Conservation (phyloP, 1,140 invertebrate genomes). For the Eupristina koningsbergeri region DNA sequence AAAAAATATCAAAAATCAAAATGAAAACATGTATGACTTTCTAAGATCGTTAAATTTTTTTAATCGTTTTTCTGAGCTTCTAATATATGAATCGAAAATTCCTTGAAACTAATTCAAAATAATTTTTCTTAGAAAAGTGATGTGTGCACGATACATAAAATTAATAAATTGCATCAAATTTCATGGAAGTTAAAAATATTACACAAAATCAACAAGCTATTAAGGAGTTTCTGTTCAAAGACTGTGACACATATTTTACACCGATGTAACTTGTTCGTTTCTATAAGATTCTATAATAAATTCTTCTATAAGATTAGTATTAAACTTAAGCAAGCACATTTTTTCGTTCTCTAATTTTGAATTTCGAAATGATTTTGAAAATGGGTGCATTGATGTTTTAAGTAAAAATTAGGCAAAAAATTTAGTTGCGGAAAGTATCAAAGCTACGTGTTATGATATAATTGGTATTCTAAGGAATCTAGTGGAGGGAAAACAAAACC, state of each 20-base stretch:
- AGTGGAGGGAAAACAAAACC: background rate
- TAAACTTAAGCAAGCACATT: background rate
- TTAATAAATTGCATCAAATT: background rate
- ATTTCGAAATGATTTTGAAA: too few species aligned
- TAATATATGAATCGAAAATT: background rate
- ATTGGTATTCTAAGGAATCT: background rate
- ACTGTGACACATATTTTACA: background rate
- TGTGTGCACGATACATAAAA: background rate
- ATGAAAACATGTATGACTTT: background rate
- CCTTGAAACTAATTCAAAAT: background rate
- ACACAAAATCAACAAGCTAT: background rate
- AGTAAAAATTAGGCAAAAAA: background rate
- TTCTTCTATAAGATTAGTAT: too few species aligned
- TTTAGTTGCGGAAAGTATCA: background rate
- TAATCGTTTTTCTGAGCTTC: background rate
- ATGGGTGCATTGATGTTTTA: background rate
- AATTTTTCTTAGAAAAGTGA: background rate
- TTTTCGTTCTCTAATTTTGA: constrained; percentile 4
- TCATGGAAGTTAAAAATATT: background rate
- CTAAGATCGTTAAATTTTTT: background rate
- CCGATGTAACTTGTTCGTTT: background rate
- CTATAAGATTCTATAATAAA: background rate
- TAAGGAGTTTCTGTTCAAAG: background rate
- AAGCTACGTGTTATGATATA: background rate
- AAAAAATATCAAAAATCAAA: background rate